Evolutionary conservation across 2,888 invertebrate genomes (phyloP).

Genomic region (Clunio marinus): DNA sequence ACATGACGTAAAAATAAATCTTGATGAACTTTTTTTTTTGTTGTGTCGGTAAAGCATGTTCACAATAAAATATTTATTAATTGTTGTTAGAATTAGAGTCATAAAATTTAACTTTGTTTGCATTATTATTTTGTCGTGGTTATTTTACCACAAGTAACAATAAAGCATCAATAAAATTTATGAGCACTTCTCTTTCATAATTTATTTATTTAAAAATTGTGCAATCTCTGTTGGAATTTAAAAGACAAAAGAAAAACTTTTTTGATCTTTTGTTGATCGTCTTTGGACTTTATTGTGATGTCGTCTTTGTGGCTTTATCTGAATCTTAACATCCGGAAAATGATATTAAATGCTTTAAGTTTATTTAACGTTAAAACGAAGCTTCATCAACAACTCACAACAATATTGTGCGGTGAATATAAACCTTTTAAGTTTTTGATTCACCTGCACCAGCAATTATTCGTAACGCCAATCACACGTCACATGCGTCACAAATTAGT

Average conservation of each 20-base stretch:
- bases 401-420: neutral
- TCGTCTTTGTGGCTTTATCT: constrained; percentile 1
- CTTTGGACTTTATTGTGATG: neutral
- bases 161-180: constrained; percentile 22
- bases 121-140: too few species aligned
- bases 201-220: neutral
- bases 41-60: too few species aligned
- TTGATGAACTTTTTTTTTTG: too few species aligned
- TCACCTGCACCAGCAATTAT: constrained; percentile 30
- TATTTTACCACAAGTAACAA: constrained; percentile 18
- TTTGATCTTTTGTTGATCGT: constrained; percentile 2
- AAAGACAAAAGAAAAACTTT: too few species aligned
- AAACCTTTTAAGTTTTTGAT: neutral
- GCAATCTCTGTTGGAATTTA: neutral
- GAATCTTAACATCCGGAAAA: constrained; percentile 36
- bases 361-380: too few species aligned
- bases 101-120: too few species aligned
- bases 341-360: neutral
- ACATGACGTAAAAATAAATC: too few species aligned
- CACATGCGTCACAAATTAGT: constrained; percentile 25
- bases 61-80: too few species aligned
- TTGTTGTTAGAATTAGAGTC: too few species aligned
- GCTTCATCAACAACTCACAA: neutral
- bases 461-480: constrained; percentile 30
- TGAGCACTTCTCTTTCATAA: neutral